These are phyloP conservation scores for Dione juno DNA, from an alignment of 2,888 invertebrate species.

Conservation along the genomic window DNA sequence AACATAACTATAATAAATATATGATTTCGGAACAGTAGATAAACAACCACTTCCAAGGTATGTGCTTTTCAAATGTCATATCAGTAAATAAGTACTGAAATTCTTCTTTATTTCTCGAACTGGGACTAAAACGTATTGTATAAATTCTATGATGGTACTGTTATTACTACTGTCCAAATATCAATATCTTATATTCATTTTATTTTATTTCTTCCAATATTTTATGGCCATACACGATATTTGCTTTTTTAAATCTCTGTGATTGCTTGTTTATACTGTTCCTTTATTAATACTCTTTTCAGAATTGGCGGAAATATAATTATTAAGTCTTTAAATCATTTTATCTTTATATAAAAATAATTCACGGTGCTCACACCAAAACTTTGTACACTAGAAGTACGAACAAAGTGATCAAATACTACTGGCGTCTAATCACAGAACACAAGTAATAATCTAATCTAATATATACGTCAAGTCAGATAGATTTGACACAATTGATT, in stretches of 20 bases:
- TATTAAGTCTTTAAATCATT: neutral
- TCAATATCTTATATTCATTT: neutral
- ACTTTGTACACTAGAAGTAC: no score
- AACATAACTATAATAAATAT: neutral
- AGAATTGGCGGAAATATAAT: neutral
- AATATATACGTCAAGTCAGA: no score
- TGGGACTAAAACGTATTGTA: neutral
- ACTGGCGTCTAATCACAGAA: no score
- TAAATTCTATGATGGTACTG: neutral
- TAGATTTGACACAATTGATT: no score
- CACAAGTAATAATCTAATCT: no score
- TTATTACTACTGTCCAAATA: neutral
- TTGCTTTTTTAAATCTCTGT: no score
- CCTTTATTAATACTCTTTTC: neutral
- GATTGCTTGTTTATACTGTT: neutral
- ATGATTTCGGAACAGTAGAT: neutral
- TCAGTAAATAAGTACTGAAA: neutral
- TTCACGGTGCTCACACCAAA: no score
- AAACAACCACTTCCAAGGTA: neutral
- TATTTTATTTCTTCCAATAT: neutral
- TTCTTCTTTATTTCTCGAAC: no score
- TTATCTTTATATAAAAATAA: no score
- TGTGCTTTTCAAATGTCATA: slow-evolving; percentile 14
- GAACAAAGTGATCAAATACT: neutral
- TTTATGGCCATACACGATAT: neutral